Conservation (phyloP, 2,797 vertebrate genomes). For the Phataginus tricuspis region DNA sequence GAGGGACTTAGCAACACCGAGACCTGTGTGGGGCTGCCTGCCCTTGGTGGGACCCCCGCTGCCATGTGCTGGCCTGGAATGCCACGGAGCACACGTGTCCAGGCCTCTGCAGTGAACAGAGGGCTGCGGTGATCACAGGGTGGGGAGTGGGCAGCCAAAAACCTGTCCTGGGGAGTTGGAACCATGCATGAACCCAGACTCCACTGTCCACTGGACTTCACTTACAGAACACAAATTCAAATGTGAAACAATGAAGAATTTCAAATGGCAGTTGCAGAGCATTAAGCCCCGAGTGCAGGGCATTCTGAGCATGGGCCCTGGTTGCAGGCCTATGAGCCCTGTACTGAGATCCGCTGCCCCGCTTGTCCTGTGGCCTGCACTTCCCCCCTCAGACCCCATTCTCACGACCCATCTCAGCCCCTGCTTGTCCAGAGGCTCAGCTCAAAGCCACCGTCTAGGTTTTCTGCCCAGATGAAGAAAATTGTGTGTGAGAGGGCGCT, state of each 20-base stretch:
- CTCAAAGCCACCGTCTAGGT: neutral
- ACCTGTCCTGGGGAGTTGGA: neutral
- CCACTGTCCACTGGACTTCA: neutral
- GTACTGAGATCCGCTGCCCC: neutral
- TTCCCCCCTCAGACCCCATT: neutral
- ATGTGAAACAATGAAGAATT: neutral
- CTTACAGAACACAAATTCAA: neutral
- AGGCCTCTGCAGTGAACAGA: neutral
- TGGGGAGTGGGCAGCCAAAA: neutral
- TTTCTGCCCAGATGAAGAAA: neutral
- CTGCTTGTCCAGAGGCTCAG: neutral
- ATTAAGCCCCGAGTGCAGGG: neutral
- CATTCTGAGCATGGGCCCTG: neutral
- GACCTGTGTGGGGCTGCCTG: neutral
- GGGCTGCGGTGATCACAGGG: neutral
- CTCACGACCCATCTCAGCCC: neutral
- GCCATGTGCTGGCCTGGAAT: neutral
- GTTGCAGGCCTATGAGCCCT: neutral
- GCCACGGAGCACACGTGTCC: neutral
- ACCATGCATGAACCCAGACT: neutral
- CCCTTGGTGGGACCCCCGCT: neutral
- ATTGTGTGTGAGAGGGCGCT: fast-evolving
- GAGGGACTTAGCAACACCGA: neutral
- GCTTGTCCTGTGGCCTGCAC: neutral
- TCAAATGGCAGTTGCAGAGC: neutral